Percentiles rank a stretch among this genome's conserved stretches.
Evolutionary conservation across 2,888 invertebrate genomes (phyloP).

Genomic region (Keiferia lycopersicella): DNA sequence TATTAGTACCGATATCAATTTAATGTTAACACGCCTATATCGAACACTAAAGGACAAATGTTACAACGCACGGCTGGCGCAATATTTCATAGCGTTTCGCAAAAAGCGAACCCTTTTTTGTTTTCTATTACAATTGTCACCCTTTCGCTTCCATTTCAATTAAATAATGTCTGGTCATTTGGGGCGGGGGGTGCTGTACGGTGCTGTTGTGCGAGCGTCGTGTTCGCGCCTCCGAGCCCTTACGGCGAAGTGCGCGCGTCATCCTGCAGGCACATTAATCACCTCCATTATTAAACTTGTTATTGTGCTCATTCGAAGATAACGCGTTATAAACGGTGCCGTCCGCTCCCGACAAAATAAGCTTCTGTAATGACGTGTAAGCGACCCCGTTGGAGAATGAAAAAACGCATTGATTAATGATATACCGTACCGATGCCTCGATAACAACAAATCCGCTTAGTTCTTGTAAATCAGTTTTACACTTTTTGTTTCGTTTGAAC

Average conservation of each 20-base stretch:
- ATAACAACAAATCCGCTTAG: constrained; percentile 57
- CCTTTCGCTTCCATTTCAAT: constrained; percentile 80
- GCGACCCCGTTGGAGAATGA: constrained; percentile 57
- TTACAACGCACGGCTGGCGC: constrained; percentile 76
- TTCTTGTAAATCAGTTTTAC: background rate
- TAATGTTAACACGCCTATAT: constrained; percentile 39
- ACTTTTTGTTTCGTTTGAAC: constrained; percentile 4
- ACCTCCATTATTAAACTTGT: constrained; percentile 78
- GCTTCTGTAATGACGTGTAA: constrained; percentile 78
- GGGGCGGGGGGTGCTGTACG: constrained; percentile 56
- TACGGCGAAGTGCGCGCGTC: constrained; percentile 74
- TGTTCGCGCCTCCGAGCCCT: constrained; percentile 70
- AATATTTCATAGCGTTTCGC: constrained; percentile 74
- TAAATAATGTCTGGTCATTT: constrained; percentile 82
- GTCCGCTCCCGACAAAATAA: constrained; percentile 76
- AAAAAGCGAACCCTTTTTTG: constrained; percentile 76
- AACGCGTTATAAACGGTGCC: constrained; percentile 80
- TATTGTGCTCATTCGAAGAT: constrained; percentile 80
- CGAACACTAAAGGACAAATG: constrained; percentile 69
- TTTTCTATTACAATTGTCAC: constrained; percentile 80
- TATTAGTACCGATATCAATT: constrained; percentile 19
- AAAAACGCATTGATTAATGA: constrained; percentile 73
- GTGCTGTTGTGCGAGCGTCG: constrained; percentile 45
- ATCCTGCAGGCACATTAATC: constrained; percentile 79
- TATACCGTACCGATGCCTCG: constrained; percentile 36